phyloP scores from a whole-genome alignment of 2,797 vertebrate genomes.

The Adrianichthys oophorus region DNA sequence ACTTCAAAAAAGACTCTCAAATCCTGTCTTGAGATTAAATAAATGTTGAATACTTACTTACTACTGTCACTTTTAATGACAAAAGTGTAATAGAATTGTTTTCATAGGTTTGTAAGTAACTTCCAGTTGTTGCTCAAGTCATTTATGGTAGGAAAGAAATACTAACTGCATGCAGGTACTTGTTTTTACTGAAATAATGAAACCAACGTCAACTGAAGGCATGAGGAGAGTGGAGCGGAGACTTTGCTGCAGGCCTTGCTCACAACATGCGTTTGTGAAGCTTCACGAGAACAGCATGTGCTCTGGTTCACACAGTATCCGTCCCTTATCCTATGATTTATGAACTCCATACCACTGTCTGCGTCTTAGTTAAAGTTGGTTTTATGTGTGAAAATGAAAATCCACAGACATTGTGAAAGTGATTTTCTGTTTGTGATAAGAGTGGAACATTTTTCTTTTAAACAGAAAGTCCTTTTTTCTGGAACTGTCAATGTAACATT shows the following conservation, averaged over 20 bases:
- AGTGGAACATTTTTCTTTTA: slow-evolving; percentile 13
- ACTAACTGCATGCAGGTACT: background rate
- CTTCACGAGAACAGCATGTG: slow-evolving; percentile 10
- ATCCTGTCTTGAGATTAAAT: too few relatives aligned
- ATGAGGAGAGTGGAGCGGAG: slow-evolving; percentile 4
- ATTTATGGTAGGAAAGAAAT: background rate
- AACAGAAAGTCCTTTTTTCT: slow-evolving; percentile 18
- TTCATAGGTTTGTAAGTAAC: background rate
- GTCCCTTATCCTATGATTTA: slow-evolving; percentile 6
- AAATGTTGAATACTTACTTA: too few relatives aligned
- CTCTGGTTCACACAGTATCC: background rate
- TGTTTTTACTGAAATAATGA: background rate
- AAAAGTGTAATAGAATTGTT: too few relatives aligned
- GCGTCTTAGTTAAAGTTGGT: background rate
- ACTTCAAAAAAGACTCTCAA: too few relatives aligned
- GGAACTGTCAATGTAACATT: slow-evolving; percentile 25
- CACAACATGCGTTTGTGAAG: slow-evolving; percentile 25
- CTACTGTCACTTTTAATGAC: too few relatives aligned
- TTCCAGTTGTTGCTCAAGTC: background rate
- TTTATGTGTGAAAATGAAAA: background rate
- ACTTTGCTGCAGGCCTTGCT: background rate
- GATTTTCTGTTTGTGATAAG: slow-evolving; percentile 7
- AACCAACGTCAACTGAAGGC: background rate
- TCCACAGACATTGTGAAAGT: background rate
- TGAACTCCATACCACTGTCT: slow-evolving; percentile 1